phyloP scores from a whole-genome alignment of 1,140 invertebrate genomes.

The Helicorthomorpha holstii region DNA sequence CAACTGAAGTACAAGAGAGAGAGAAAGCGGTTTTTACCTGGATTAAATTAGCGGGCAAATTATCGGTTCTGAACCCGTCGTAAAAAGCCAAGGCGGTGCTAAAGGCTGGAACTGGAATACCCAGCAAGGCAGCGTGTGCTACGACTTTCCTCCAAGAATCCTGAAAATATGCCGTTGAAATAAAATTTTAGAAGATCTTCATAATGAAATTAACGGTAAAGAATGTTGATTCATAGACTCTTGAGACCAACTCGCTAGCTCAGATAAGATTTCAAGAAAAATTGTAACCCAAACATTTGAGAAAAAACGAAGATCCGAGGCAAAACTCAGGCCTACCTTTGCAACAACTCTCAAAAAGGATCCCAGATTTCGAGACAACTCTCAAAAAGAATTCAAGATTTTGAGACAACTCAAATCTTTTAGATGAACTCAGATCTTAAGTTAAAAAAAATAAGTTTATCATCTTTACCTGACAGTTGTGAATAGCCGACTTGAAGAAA shows the following conservation, averaged over 20 bases:
- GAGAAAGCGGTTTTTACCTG: constrained; percentile 39
- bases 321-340: too few species aligned
- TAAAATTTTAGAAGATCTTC: constrained; percentile 30
- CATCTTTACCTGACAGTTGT: constrained; percentile 47
- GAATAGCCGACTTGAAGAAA: constrained; percentile 79
- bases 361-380: too few species aligned
- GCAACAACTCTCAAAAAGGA: too few species aligned
- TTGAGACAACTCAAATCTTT: too few species aligned
- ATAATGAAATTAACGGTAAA: too few species aligned
- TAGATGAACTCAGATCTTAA: too few species aligned
- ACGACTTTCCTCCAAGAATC: constrained; percentile 36
- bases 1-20: constrained; percentile 1
- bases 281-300: not conserved
- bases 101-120: constrained; percentile 83
- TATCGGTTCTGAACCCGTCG: constrained; percentile 72
- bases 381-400: too few species aligned
- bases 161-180: constrained; percentile 19
- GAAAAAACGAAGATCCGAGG: too few species aligned
- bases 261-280: too few species aligned
- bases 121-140: constrained; percentile 40
- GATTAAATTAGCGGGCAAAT: constrained; percentile 78
- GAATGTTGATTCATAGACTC: too few species aligned
- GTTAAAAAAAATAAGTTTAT: not conserved
- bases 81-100: constrained; percentile 90
- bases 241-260: too few species aligned